Evolutionary conservation across 2,113 vertebrate genomes (phyloP).

Genomic region (Nothobranchius furzeri): DNA sequence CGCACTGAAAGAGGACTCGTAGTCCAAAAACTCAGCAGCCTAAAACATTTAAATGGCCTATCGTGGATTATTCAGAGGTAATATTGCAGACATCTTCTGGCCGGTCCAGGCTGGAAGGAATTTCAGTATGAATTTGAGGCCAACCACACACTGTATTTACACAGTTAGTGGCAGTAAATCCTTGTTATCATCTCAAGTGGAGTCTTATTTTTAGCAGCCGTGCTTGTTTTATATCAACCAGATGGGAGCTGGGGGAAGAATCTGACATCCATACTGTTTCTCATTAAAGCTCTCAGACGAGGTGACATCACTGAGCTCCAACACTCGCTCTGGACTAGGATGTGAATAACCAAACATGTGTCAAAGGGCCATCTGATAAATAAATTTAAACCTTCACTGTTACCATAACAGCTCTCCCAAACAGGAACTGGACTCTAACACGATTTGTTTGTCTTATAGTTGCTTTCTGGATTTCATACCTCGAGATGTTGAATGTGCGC

Average conservation of each 20-base stretch:
- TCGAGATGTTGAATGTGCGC: conserved; percentile 24
- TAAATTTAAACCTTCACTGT: conserved; percentile 26
- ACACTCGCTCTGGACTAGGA: conserved; percentile 21
- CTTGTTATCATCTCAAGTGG: conserved; percentile 69
- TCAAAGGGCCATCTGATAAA: conserved; percentile 52
- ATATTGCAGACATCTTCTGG: conserved; percentile 35
- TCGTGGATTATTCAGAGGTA: conserved; percentile 38
- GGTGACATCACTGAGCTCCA: conserved; percentile 65
- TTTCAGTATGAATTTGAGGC: conserved; percentile 53
- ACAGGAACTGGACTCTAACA: conserved; percentile 14
- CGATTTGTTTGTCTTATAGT: conserved; percentile 38
- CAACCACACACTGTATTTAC: conserved; percentile 61
- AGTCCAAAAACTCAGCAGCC: conserved; percentile 49
- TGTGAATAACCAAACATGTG: conserved; percentile 1
- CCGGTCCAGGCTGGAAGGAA: conserved; percentile 54
- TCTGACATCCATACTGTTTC: conserved; percentile 68
- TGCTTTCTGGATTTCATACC: conserved; percentile 29
- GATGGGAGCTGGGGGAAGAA: conserved; percentile 62
- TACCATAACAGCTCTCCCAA: conserved; percentile 9
- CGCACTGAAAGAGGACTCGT: conserved; percentile 23
- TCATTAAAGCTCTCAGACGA: conserved; percentile 60
- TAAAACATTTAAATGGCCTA: conserved; percentile 60
- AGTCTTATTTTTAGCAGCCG: conserved; percentile 75
- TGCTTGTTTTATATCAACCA: conserved; percentile 73
- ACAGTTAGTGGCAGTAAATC: conserved; percentile 65